Evolutionary conservation across 2,113 vertebrate genomes (phyloP).

Genomic region (Excalfactoria chinensis): DNA sequence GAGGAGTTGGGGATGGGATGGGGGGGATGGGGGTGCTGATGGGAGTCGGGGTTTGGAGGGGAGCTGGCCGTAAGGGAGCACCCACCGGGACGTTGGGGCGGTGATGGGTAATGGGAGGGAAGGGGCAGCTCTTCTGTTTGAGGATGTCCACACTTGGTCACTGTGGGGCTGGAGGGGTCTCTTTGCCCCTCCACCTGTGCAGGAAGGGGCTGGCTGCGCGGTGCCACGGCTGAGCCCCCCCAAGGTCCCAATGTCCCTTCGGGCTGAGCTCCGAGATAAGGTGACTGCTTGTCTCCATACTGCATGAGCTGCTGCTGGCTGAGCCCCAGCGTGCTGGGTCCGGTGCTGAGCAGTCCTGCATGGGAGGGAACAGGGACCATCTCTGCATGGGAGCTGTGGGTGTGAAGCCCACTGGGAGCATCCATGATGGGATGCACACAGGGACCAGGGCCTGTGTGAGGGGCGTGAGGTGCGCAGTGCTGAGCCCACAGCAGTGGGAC

Average conservation of each 20-base stretch:
- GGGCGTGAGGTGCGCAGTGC: background rate
- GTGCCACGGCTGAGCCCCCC: background rate
- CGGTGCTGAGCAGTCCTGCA: background rate
- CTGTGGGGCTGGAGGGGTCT: background rate
- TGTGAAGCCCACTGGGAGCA: background rate
- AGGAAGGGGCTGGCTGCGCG: background rate
- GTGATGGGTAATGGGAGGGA: background rate
- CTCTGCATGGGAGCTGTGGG: background rate
- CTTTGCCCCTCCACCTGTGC: rapidly evolving
- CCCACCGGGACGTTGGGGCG: background rate
- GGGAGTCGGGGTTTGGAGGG: rapidly evolving
- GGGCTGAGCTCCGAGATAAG: slow-evolving; percentile 24
- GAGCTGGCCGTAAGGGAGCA: background rate
- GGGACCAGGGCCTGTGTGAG: background rate
- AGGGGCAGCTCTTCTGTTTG: background rate
- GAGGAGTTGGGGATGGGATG: background rate
- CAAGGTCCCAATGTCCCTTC: background rate
- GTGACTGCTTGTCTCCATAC: slow-evolving; percentile 53
- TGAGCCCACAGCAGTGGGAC: background rate
- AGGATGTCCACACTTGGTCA: background rate
- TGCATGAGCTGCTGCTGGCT: slow-evolving; percentile 62
- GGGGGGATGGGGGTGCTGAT: background rate
- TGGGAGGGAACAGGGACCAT: background rate
- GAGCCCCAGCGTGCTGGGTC: slow-evolving; percentile 29
- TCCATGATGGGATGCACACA: too few species aligned